Conservation (phyloP, 2,113 vertebrate species). For the Brienomyrus brachyistius region DNA sequence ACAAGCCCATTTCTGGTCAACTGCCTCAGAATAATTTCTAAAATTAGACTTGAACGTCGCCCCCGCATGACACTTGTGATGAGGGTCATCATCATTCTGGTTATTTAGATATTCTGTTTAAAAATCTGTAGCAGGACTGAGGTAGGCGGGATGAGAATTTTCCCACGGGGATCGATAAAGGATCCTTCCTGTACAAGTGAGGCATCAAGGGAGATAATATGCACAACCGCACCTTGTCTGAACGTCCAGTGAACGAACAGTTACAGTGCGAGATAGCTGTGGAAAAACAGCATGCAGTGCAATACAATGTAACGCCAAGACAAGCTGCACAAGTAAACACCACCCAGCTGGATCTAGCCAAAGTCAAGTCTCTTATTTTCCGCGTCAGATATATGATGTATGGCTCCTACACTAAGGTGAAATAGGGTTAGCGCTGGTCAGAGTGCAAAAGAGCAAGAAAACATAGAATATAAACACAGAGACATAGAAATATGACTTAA, state of each 20-base stretch:
- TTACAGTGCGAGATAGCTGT: neutral
- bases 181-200: no score
- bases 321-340: neutral
- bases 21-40: no score
- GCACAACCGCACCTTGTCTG: neutral
- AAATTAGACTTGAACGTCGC: no score
- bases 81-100: neutral
- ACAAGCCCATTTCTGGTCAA: neutral
- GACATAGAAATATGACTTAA: neutral
- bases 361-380: neutral
- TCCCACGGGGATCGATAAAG: no score
- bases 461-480: neutral
- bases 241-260: neutral
- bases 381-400: neutral
- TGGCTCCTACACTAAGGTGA: neutral
- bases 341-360: neutral
- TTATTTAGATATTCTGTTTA: neutral
- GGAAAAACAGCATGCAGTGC: neutral
- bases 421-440: neutral
- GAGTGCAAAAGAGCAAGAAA: neutral
- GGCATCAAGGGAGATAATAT: neutral
- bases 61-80: neutral
- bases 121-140: neutral
- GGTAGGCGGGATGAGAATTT: neutral
- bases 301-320: neutral